phyloP scores from a whole-genome alignment of 2,113 vertebrate genomes.

The Benthochromis sp. region DNA sequence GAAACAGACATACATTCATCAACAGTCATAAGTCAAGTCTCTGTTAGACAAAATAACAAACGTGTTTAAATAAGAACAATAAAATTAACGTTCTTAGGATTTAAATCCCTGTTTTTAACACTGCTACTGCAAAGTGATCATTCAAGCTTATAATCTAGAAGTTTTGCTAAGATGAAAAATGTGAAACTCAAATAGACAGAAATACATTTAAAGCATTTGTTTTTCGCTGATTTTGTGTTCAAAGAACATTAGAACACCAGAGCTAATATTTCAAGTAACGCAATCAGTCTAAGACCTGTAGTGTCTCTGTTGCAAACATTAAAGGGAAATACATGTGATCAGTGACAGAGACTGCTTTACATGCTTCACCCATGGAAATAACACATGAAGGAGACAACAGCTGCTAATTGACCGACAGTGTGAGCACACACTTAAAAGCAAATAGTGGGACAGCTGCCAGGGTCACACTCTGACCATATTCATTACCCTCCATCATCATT shows the following conservation, averaged over 20 bases:
- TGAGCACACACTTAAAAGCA: conserved; percentile 19
- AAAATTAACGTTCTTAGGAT: background rate
- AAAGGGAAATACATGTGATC: background rate
- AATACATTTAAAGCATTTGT: background rate
- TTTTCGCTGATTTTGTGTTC: background rate
- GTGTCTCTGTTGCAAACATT: background rate
- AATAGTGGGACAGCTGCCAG: conserved; percentile 45
- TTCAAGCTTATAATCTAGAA: background rate
- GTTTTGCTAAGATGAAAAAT: background rate
- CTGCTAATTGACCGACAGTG: conserved; percentile 12
- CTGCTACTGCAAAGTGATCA: background rate
- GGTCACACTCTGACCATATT: conserved; percentile 47
- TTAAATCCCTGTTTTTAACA: background rate
- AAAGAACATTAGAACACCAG: background rate
- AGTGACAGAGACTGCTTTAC: background rate
- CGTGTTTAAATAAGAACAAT: background rate
- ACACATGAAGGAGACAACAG: background rate
- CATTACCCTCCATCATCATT: conserved; percentile 55
- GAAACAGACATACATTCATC: background rate
- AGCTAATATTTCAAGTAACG: background rate
- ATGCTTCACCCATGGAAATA: background rate
- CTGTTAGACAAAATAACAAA: background rate
- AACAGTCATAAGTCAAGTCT: background rate
- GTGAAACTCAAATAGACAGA: background rate
- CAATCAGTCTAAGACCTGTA: background rate